Conservation (phyloP, 2,797 vertebrate genomes). For the Phrynocephalus vlangalii region DNA sequence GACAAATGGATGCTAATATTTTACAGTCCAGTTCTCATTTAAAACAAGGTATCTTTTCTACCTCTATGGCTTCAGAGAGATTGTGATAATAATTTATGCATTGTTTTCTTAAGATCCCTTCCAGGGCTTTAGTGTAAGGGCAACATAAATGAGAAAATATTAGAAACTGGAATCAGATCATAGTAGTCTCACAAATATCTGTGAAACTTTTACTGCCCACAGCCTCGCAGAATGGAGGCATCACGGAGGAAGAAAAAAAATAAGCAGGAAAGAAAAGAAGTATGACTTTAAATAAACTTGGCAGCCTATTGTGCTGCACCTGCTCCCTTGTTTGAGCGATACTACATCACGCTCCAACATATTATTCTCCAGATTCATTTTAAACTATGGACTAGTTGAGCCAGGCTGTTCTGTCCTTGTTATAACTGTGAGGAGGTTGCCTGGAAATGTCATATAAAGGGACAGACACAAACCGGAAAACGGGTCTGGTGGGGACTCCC, state of each 20-base stretch:
- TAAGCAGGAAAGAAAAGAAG: background rate
- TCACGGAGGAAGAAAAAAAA: background rate
- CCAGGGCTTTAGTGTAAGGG: background rate
- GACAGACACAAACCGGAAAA: too few species aligned
- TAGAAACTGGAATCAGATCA: background rate
- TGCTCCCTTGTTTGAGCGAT: background rate
- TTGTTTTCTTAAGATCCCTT: background rate
- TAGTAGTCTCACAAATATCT: background rate
- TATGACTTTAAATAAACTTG: conserved; percentile 22
- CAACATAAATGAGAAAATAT: conserved; percentile 16
- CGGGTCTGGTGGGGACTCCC: too few species aligned
- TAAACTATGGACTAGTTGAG: background rate
- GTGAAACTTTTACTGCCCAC: background rate
- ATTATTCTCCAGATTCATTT: background rate
- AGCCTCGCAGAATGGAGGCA: conserved; percentile 1
- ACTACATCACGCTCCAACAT: background rate
- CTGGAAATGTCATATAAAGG: background rate
- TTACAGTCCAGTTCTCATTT: conserved; percentile 24
- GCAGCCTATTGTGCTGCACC: conserved; percentile 10
- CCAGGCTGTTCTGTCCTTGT: background rate
- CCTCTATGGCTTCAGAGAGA: background rate
- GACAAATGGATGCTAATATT: conserved; percentile 20
- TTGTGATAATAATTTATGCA: conserved; percentile 1
- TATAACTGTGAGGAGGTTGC: background rate
- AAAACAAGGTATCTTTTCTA: conserved; percentile 16